Evolutionary conservation across 1,140 invertebrate genomes (phyloP).

Genomic region (Sminthurides bifidus): DNA sequence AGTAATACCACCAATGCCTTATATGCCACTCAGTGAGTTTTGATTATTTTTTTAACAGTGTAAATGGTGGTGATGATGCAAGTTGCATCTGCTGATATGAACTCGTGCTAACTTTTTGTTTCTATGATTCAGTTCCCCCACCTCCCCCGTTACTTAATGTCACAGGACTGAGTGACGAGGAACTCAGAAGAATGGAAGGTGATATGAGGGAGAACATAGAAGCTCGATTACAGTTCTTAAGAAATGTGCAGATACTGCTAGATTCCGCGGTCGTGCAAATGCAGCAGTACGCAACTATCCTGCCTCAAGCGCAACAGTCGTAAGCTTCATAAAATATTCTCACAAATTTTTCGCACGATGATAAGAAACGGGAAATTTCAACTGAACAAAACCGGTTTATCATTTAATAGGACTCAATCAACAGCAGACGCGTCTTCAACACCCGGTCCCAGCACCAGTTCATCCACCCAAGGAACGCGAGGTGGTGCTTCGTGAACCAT

Average conservation of each 20-base stretch:
- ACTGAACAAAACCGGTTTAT: too few relatives aligned
- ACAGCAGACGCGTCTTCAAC: too few relatives aligned
- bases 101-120: not conserved
- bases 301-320: too few relatives aligned
- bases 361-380: too few relatives aligned
- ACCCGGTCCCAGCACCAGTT: too few relatives aligned
- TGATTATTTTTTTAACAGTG: not conserved
- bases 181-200: slow-evolving; percentile 78
- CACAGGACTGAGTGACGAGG: slow-evolving; percentile 61
- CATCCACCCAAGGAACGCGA: too few relatives aligned
- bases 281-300: slow-evolving; percentile 68
- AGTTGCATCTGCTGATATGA: not conserved
- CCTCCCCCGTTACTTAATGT: slow-evolving; percentile 58
- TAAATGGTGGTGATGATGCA: not conserved
- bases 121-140: slow-evolving; percentile 32
- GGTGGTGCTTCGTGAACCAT: too few relatives aligned
- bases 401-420: too few relatives aligned
- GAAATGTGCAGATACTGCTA: slow-evolving; percentile 73
- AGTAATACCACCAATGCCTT: slow-evolving; percentile 27
- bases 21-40: slow-evolving; percentile 25
- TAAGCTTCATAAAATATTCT: too few relatives aligned
- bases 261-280: slow-evolving; percentile 80
- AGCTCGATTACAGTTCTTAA: slow-evolving; percentile 69
- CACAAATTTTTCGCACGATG: too few relatives aligned
- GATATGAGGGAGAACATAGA: slow-evolving; percentile 72